These are phyloP conservation scores for Kryptolebias marmoratus DNA, from an alignment of 2,113 vertebrate species.

Conservation along the genomic window DNA sequence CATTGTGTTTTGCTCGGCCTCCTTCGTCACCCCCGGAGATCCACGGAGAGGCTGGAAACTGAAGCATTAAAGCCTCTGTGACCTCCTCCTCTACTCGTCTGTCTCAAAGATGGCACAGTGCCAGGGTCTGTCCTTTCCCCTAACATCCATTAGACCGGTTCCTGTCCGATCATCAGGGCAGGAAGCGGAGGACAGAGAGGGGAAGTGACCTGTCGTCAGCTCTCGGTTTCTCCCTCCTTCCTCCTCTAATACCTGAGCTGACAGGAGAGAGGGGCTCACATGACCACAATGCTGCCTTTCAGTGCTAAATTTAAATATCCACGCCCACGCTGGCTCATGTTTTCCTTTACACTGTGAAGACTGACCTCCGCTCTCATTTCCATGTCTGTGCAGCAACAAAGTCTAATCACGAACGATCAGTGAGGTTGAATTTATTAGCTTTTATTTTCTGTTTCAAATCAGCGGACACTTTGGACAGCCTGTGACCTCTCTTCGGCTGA, in stretches of 20 bases:
- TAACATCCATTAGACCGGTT: constrained; percentile 15
- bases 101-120: constrained; percentile 19
- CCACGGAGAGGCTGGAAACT: constrained; percentile 32
- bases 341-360: too few relatives aligned
- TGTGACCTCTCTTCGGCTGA: background rate
- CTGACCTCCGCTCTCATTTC: too few relatives aligned
- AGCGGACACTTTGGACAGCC: too few relatives aligned
- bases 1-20: constrained; percentile 25
- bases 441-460: background rate
- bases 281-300: constrained; percentile 29
- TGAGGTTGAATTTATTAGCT: background rate
- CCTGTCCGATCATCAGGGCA: constrained; percentile 48
- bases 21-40: constrained; percentile 52
- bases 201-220: constrained; percentile 47
- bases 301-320: constrained; percentile 1
- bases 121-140: constrained; percentile 6
- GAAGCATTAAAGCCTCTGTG: constrained; percentile 35
- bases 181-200: constrained; percentile 55
- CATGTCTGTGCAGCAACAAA: too few relatives aligned
- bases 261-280: constrained; percentile 9
- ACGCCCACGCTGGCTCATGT: too few relatives aligned
- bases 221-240: constrained; percentile 31
- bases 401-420: too few relatives aligned
- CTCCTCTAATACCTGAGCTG: constrained; percentile 33
- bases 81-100: constrained; percentile 1